phyloP scores from a whole-genome alignment of 92 coral and sea anemone species.

The Palythoa caribaeorum region DNA sequence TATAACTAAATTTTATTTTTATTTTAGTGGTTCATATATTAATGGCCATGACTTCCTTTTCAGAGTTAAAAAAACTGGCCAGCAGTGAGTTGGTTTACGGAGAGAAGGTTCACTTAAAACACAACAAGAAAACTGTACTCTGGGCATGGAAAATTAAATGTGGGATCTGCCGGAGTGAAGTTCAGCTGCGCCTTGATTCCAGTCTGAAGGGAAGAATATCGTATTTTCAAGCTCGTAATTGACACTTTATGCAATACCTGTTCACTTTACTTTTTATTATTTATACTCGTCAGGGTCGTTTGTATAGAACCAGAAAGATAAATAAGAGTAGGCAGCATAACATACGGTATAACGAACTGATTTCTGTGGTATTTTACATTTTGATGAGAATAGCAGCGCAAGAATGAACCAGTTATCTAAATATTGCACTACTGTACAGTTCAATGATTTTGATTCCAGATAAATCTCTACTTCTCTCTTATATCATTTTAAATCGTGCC shows the following conservation, averaged over 20 bases:
- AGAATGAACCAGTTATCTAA: conserved; percentile 38
- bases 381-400: conserved; percentile 37
- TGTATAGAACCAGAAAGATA: conserved; percentile 32
- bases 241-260: conserved; percentile 19
- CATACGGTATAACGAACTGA: conserved; percentile 40
- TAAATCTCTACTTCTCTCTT: conserved; percentile 19
- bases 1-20: too few relatives aligned
- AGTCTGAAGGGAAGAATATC: conserved; percentile 54
- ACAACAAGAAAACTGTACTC: conserved; percentile 4
- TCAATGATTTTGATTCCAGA: conserved; percentile 25
- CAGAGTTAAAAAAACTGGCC: conserved; percentile 48
- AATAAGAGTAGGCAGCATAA: conserved; percentile 30
- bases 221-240: conserved; percentile 57
- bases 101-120: conserved; percentile 38
- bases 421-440: conserved; percentile 26
- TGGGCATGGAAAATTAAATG: background rate
- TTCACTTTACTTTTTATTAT: conserved; percentile 12
- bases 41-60: conserved; percentile 23
- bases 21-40: conserved; percentile 25
- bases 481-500: conserved; percentile 36
- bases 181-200: conserved; percentile 55
- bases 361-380: conserved; percentile 11
- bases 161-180: background rate
- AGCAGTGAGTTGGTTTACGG: conserved; percentile 51
- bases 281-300: conserved; percentile 20